Conservation (phyloP, 2,113 vertebrate species). For the Etheostoma cragini region DNA sequence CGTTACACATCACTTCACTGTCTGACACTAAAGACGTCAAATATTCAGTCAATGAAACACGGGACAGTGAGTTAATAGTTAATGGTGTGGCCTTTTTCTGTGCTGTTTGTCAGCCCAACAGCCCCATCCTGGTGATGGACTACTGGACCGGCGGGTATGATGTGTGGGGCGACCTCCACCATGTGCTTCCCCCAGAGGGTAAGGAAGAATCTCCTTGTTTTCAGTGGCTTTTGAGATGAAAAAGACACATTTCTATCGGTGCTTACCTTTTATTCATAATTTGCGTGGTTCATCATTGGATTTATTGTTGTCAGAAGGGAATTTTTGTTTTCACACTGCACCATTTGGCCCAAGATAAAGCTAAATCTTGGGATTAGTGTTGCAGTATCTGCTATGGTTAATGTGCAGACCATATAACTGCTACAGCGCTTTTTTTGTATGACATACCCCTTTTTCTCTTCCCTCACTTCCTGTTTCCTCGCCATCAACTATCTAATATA, state of each 20-base stretch:
- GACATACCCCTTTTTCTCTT: not conserved
- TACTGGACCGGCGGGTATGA: slow-evolving; percentile 94
- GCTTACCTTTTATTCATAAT: not conserved
- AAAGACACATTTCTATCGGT: not conserved
- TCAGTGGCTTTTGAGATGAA: not conserved
- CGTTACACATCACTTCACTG: not conserved
- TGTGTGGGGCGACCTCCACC: slow-evolving; percentile 92
- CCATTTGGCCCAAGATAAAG: not conserved
- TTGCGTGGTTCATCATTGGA: too few relatives aligned
- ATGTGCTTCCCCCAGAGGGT: slow-evolving; percentile 92
- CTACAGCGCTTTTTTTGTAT: not conserved
- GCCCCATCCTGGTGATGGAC: slow-evolving; percentile 93
- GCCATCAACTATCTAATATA: not conserved
- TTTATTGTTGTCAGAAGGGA: not conserved
- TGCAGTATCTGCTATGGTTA: not conserved
- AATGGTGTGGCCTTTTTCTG: not conserved
- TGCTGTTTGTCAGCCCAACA: slow-evolving; percentile 81
- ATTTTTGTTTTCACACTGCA: not conserved
- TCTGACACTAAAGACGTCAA: not conserved
- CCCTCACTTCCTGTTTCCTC: not conserved
- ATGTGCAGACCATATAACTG: not conserved
- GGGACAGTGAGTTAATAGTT: not conserved
- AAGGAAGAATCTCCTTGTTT: slow-evolving; percentile 44
- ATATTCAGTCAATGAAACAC: not conserved
- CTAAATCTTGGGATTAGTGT: not conserved